A percentile compares a stretch with the other conserved stretches of the same genome.
Conservation (phyloP, 2,797 vertebrate species). For the Sebastes kiyomatsui region DNA sequence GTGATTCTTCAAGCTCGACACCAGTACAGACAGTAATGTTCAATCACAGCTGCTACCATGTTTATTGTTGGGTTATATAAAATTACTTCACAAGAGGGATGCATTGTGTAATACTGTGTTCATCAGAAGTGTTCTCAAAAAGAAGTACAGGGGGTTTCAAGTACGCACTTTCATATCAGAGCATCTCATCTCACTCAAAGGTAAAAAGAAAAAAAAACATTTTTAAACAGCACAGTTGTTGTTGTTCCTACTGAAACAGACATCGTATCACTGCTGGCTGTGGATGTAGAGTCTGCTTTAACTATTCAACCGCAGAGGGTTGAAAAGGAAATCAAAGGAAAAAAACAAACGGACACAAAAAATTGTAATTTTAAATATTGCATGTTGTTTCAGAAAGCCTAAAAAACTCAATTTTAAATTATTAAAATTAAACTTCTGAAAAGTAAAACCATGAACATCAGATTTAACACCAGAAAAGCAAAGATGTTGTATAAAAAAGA, state of each 20-base stretch:
- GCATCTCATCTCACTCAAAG: background rate
- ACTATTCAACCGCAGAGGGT: background rate
- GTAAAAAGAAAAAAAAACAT: background rate
- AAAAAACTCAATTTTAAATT: background rate
- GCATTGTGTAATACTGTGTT: constrained; percentile 23
- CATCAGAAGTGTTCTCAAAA: constrained; percentile 10
- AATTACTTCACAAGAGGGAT: constrained; percentile 9
- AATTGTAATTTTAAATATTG: background rate
- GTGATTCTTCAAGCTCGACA: constrained; percentile 4
- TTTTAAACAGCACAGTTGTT: constrained; percentile 8
- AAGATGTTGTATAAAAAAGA: background rate
- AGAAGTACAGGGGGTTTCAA: constrained; percentile 3
- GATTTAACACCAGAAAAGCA: background rate
- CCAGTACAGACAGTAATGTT: background rate
- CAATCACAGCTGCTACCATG: background rate
- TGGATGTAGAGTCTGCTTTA: background rate
- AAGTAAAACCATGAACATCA: background rate
- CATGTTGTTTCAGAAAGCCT: background rate
- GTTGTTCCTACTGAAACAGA: constrained; percentile 12
- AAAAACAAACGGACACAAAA: background rate
- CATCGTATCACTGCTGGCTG: background rate
- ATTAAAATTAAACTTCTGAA: background rate
- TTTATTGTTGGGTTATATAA: constrained; percentile 15
- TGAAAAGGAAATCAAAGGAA: background rate
- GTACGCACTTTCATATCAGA: background rate